Percentiles rank a stretch among this genome's conserved stretches.
Conservation (phyloP, 1,140 invertebrate genomes). For the Phymorhynchus buccinoides region DNA sequence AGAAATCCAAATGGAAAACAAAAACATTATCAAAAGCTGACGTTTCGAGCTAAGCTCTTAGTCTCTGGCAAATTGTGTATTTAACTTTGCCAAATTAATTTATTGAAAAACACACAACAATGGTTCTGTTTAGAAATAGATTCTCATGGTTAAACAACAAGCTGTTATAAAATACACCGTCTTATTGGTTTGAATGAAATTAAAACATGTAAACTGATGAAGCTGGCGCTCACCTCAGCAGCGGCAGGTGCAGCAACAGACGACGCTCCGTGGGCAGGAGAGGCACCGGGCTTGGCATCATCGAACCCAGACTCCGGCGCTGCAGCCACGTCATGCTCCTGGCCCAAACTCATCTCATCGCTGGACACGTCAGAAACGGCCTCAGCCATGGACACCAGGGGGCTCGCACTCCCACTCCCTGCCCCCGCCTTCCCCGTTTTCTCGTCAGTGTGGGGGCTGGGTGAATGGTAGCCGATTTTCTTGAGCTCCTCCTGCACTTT, state of each 20-base stretch:
- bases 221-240: background rate
- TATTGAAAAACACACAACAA: too few species aligned
- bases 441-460: background rate
- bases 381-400: background rate
- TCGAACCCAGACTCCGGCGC: background rate
- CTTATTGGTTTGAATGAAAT: too few species aligned
- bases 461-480: background rate
- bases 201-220: too few species aligned
- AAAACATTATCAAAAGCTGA: too few species aligned
- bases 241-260: background rate
- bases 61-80: too few species aligned
- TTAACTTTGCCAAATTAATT: too few species aligned
- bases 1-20: too few species aligned
- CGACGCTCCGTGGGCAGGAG: background rate
- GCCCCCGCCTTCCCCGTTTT: background rate
- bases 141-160: too few species aligned
- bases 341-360: background rate
- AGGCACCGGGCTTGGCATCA: background rate
- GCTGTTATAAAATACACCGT: too few species aligned
- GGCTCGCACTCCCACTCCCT: too few species aligned
- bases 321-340: background rate
- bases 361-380: conserved; percentile 1
- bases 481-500: background rate
- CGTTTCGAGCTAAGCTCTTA: too few species aligned
- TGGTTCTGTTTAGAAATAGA: too few species aligned